phyloP scores from a whole-genome alignment of 2,888 invertebrate species.

The Cephus runcator region DNA sequence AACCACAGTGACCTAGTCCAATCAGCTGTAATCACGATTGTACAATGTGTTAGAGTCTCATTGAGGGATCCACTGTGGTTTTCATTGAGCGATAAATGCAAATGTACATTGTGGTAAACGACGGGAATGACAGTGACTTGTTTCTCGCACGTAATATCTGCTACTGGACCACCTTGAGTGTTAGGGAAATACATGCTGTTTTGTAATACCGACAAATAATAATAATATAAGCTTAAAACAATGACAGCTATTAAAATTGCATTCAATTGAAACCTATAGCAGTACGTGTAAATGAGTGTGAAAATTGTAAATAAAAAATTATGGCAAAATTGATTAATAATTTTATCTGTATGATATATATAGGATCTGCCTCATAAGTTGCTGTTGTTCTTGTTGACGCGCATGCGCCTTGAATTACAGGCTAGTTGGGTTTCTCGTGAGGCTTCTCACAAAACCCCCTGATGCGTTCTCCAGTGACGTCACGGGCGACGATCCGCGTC shows the following conservation, averaged over 20 bases:
- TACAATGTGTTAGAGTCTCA: not conserved
- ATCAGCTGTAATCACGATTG: not conserved
- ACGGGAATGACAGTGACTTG: not conserved
- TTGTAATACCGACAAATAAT: not conserved
- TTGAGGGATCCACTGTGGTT: not conserved
- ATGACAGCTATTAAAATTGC: not conserved
- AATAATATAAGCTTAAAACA: not conserved
- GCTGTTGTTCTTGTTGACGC: not conserved
- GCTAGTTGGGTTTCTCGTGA: conserved; percentile 31
- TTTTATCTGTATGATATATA: not conserved
- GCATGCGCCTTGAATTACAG: conserved; percentile 2
- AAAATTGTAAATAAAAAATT: not conserved
- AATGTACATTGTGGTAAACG: not conserved
- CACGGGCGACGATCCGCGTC: conserved; percentile 15
- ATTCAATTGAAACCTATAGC: not conserved
- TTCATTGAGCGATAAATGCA: not conserved
- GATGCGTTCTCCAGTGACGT: conserved; percentile 38
- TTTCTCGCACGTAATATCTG: not conserved
- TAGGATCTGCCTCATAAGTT: not conserved
- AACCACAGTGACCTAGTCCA: not conserved
- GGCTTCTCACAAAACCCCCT: conserved; percentile 26
- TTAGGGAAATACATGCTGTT: not conserved
- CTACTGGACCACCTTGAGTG: not conserved
- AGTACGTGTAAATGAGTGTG: not conserved
- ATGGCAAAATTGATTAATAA: not conserved